Percentiles rank a stretch among this genome's conserved stretches.
These are phyloP conservation scores for Forbesichthys agassizii DNA, from an alignment of 2,113 vertebrate species.

Conservation along the genomic window DNA sequence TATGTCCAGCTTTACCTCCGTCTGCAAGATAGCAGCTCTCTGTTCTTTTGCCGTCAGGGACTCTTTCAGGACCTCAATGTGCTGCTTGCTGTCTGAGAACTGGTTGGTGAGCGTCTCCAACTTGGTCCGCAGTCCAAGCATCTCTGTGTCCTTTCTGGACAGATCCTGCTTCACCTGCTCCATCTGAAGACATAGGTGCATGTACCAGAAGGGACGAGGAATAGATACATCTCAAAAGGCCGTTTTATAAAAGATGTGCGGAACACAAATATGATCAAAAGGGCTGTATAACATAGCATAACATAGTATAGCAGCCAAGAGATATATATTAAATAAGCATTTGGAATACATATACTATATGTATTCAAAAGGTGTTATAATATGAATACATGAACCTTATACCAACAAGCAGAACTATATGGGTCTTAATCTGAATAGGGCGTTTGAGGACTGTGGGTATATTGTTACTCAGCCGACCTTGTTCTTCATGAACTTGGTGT, in stretches of 20 bases:
- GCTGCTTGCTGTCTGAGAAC: slow-evolving; percentile 98
- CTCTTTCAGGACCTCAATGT: slow-evolving; percentile 97
- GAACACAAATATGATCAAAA: too few species aligned
- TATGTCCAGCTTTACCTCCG: slow-evolving; percentile 81
- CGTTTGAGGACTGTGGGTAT: too few species aligned
- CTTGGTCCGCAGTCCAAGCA: slow-evolving; percentile 96
- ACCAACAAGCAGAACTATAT: too few species aligned
- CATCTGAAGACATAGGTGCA: slow-evolving; percentile 76
- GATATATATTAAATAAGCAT: too few species aligned
- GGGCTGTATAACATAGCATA: too few species aligned
- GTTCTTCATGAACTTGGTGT: slow-evolving; percentile 99
- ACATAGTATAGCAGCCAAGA: too few species aligned
- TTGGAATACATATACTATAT: too few species aligned
- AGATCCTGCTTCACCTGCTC: slow-evolving; percentile 98
- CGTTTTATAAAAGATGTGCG: too few species aligned
- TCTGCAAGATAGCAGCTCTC: slow-evolving; percentile 95
- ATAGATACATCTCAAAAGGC: not conserved
- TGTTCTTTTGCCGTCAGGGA: slow-evolving; percentile 98
- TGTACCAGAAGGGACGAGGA: not conserved
- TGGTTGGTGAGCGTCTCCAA: slow-evolving; percentile 96
- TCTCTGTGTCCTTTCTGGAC: slow-evolving; percentile 93
- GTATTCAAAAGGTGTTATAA: too few species aligned
- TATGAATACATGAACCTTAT: too few species aligned
- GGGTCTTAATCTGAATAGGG: too few species aligned
- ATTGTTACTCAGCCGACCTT: slow-evolving; percentile 80